phyloP scores from a whole-genome alignment of 1,140 invertebrate species.

The Pseudomyrmex gracilis region DNA sequence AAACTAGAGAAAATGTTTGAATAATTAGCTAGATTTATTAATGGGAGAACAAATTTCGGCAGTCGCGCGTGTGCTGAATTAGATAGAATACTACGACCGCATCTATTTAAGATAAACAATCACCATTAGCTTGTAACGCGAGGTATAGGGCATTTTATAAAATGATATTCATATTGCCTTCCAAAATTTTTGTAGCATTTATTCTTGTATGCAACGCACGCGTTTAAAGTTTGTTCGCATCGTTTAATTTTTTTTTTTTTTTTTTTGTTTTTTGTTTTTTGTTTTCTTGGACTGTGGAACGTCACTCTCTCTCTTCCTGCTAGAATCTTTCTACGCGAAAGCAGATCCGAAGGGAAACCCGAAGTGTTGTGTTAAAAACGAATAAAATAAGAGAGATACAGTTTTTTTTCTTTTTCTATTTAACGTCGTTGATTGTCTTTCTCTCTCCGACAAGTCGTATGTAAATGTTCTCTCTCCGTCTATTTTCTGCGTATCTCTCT shows the following conservation, averaged over 20 bases:
- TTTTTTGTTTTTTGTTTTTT: no score
- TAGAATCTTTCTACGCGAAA: constrained; percentile 70
- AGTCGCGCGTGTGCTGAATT: constrained; percentile 72
- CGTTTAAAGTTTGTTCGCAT: constrained; percentile 68
- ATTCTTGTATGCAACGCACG: constrained; percentile 67
- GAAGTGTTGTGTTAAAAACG: constrained; percentile 66
- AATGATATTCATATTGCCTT: constrained; percentile 79
- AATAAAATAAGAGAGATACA: constrained; percentile 12
- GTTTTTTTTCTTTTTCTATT: constrained; percentile 57
- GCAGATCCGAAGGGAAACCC: constrained; percentile 69
- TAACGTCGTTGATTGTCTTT: constrained; percentile 63
- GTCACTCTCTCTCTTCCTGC: constrained; percentile 74
- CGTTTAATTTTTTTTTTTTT: constrained; percentile 38
- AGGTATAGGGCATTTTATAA: constrained; percentile 80
- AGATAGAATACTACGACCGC: constrained; percentile 72
- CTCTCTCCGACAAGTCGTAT: constrained; percentile 66
- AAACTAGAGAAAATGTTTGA: constrained; percentile 62
- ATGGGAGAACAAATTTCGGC: constrained; percentile 71
- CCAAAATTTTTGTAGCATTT: constrained; percentile 79
- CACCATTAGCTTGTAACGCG: constrained; percentile 78
- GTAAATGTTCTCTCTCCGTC: constrained; percentile 70
- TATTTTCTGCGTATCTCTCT: constrained; percentile 74
- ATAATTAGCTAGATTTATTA: constrained; percentile 72
- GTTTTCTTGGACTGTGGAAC: constrained; percentile 60
- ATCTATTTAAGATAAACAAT: constrained; percentile 78